These are phyloP conservation scores for Hestina assimilis DNA, from an alignment of 1,140 invertebrate species.

Conservation along the genomic window DNA sequence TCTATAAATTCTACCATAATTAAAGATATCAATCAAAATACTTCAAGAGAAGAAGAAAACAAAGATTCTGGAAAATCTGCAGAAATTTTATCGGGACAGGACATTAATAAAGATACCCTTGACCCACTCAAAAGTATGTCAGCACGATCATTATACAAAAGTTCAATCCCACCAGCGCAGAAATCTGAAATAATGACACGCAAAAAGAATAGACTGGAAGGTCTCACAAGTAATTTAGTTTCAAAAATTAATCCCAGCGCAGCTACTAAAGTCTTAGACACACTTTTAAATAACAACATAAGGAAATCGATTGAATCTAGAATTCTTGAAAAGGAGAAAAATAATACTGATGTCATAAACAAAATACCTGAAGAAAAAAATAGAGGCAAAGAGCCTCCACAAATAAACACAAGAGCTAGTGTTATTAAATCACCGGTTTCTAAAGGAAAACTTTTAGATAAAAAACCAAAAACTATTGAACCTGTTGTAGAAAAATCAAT, in stretches of 20 bases:
- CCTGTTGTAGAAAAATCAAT: constrained; percentile 48
- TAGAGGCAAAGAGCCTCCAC: constrained; percentile 61
- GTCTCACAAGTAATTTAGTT: constrained; percentile 77
- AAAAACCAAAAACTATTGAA: constrained; percentile 64
- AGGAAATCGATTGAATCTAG: constrained; percentile 77
- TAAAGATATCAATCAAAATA: constrained; percentile 57
- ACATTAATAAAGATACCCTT: constrained; percentile 49
- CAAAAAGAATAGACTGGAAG: constrained; percentile 80
- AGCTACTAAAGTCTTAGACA: constrained; percentile 75
- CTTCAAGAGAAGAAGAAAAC: constrained; percentile 44
- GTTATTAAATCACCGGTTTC: constrained; percentile 79
- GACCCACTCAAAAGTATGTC: constrained; percentile 72
- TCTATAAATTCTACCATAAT: constrained; percentile 17
- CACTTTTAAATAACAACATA: constrained; percentile 75
- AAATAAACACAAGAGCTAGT: constrained; percentile 69
- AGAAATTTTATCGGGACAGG: constrained; percentile 37
- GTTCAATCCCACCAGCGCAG: constrained; percentile 65
- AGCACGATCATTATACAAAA: constrained; percentile 67
- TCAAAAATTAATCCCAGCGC: constrained; percentile 77
- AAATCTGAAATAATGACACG: constrained; percentile 78
- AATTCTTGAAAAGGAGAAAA: constrained; percentile 73
- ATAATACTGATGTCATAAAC: constrained; percentile 39
- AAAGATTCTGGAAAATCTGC: constrained; percentile 44
- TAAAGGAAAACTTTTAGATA: constrained; percentile 73
- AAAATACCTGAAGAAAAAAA: constrained; percentile 54